Percentiles rank a stretch among this genome's conserved stretches.
Conservation (phyloP, 2,113 vertebrate species). For the Circaetus cinerascens region DNA sequence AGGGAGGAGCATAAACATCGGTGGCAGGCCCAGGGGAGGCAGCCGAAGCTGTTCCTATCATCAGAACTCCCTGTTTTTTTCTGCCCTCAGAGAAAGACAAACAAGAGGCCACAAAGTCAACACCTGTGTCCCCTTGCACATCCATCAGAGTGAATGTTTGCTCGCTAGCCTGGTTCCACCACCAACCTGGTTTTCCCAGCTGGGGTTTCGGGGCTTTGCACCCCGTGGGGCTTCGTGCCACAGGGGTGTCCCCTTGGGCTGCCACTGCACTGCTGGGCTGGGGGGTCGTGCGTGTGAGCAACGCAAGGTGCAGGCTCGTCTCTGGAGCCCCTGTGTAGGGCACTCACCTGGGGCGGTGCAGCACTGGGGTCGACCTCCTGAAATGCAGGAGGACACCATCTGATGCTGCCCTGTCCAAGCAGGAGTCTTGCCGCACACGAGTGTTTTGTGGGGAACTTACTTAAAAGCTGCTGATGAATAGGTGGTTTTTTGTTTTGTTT, state of each 20-base stretch:
- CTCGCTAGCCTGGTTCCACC: neutral
- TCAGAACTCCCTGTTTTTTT: neutral
- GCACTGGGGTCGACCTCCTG: neutral
- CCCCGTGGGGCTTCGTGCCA: fast-evolving
- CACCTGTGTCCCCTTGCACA: neutral
- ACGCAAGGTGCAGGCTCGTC: neutral
- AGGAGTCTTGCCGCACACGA: fast-evolving
- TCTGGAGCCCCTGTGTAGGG: neutral
- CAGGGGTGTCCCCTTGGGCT: neutral
- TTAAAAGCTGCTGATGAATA: neutral
- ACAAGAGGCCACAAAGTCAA: neutral
- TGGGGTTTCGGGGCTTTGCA: neutral
- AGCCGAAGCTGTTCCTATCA: neutral
- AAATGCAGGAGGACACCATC: neutral
- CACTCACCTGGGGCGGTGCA: neutral
- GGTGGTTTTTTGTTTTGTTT: neutral
- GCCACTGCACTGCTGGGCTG: neutral
- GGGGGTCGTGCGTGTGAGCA: neutral
- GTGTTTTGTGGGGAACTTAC: neutral
- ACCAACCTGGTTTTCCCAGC: neutral
- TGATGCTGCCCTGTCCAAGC: neutral
- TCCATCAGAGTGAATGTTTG: neutral
- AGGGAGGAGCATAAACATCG: neutral
- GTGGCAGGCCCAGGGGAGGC: neutral
- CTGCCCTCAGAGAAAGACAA: neutral